Evolutionary conservation across 2,113 vertebrate genomes (phyloP), one percentile per base, ranked within the genome.

Genomic region (Erinaceus europaeus): DNA sequence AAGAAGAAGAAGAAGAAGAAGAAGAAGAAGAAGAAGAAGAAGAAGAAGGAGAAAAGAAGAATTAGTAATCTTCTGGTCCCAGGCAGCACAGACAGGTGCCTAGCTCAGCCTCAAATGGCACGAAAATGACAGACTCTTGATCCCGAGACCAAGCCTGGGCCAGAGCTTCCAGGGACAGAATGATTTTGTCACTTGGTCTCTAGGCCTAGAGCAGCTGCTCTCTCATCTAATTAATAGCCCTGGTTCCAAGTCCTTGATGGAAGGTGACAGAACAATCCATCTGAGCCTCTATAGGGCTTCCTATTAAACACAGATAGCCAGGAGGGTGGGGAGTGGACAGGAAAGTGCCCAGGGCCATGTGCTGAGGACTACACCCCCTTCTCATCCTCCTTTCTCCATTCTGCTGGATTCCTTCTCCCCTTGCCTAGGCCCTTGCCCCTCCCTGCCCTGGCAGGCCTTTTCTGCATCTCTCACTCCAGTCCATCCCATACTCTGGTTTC

Each of bases 191-290:
- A 55, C 36, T 88, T 1, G 13, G 85, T 40, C 55, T 44, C 29
- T 34, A 42, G 62, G 52, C 76, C 42, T 79, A 62, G 79, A 90
- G 61, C 88, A 90, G 75, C 92, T 88, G 86, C 72, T 93, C 65
- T 36, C 21, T 84, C 21, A 0, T 88, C 72, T 93, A 88, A 92
- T 94, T 93, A 93, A 93, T 93, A 83, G 71, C 74, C 48, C 71
- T 21, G 29, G 21, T 81, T 86, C 74, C 2, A 12, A 61, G 74
- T 69, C 76, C 44, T 42, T 93, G 85, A 78, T 87, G 85, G 83
- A 73, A 74, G 42, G 82, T 84, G 64, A 44, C 29, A 61, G 64
- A 64, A 64, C 8, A 23, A 42, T 57, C 59, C 14, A 20, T 36
- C 25, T 1, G 10, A 76, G 38, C 71, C 80, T 86, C 86, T 7